Base-by-base conservation (phyloP, 2,888 invertebrate species). In the Ecliptopera silaceata region DNA sequence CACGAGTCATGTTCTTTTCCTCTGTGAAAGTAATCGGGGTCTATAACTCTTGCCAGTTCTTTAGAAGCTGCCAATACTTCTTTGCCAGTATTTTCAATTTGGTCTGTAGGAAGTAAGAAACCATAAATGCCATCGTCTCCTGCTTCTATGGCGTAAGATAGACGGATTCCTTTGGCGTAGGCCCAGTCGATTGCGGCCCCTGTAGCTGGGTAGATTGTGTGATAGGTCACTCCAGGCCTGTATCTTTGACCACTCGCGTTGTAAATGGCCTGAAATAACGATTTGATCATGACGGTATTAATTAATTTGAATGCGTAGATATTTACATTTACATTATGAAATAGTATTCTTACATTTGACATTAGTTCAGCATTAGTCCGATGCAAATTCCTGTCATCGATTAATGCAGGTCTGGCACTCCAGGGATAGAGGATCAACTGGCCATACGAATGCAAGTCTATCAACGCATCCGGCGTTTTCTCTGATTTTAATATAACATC, bases 391-490 rank as follows among this genome's bases (percentile, higher is more conserved):
- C 48, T 26, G 53, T 77, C 63, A 10, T 51, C 4, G 1, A 71
- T 65, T 1, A 58, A 43, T 5, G 4, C 5, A 1, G 64, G 36
- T 17, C 56, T 63, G 1, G 69, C 68, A 38, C 71, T 63, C 79
- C 80, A 79, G 0, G 80, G 80, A 34, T 70, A 78, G 4, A 77
- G 5, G 18, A 82, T 65, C 13, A 70, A 6, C 12, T 79, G 75
- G 0, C 81, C 80, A 53, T 75, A 80, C 1, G 75, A 59, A 57
- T 82, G 81, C 11, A 80, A 36, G 49, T 80, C 79, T 18, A 79
- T 11, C 18, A 71, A 43, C 1, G 70, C 79, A 18, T 47, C 54
- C 2, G 72, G 61, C 12, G 54, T 66, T n/a, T 49, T 58, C 3
- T 49, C 46, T n/a, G 50, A 38, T 0, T 65, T 62, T 15, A 20